Evolutionary conservation across 1,140 invertebrate species (phyloP), one percentile per base, ranked within the genome.

Genomic region (Philaenus spumarius): DNA sequence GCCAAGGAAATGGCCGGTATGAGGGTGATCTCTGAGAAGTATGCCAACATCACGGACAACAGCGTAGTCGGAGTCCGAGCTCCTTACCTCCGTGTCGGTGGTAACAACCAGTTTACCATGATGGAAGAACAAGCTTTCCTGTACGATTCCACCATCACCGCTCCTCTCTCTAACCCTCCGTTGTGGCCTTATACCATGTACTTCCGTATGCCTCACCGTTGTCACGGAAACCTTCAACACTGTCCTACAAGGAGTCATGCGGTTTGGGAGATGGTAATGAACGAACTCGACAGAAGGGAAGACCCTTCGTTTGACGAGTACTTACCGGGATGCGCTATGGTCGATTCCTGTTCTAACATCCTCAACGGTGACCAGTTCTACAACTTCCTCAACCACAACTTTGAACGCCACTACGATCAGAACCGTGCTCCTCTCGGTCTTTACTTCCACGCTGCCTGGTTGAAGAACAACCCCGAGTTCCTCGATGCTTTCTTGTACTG

Each of bases 211-310:
- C 93, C 93, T 0, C 93, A 95, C 69, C 82, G 89, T 54, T 96
- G 93, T 69, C 93, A 95, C 72, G 93, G 93, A 56, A 95, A 96
- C 72, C 76, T 92, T 24, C 93, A 95, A 72, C 91, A 87, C 67
- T 96, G 93, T 68, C 93, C 93, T 14, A 94, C 93, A 1, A 84
- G 92, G 70, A 89, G 79, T 61, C 93, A 95, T 71, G 92, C 93
- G 22, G 92, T 95, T 11, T 96, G 93, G 93, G 93, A 96, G 75
- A 95, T 96, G 90, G 92, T 95, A n/a, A 92, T 96, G 87, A 96
- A 96, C 71, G 93, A 96, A 71, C 74, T 95, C 65, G 93, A 96
- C 75, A 81, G 92, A 60, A 82, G 93, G 59, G 93, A 95, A 72
- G 91, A 95, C 70, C 92, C 92, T 0, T 84, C 79, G 61, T 91